Conservation (phyloP, 2,113 vertebrate genomes). For the Ceratotherium simum region DNA sequence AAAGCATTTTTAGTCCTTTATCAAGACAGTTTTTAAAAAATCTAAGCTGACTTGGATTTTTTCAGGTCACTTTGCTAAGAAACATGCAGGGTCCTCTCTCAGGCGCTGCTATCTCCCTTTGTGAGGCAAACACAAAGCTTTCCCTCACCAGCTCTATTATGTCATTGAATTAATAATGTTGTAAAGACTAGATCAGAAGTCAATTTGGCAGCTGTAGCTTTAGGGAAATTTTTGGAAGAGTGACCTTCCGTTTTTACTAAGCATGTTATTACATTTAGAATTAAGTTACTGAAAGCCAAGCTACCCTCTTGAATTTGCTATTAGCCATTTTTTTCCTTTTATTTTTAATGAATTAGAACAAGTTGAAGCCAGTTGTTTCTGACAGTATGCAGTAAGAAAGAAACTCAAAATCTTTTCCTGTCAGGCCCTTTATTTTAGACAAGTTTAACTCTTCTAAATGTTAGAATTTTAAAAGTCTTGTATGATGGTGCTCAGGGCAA, state of each 20-base stretch:
- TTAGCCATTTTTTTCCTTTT: conserved; percentile 66
- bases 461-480: conserved; percentile 14
- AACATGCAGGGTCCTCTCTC: background rate
- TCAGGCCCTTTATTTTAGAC: background rate
- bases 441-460: conserved; percentile 7
- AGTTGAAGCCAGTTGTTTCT: conserved; percentile 53
- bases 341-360: conserved; percentile 66
- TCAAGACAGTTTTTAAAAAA: background rate
- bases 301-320: conserved; percentile 58
- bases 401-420: background rate
- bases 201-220: conserved; percentile 74
- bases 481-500: no score
- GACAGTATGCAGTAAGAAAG: background rate
- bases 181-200: conserved; percentile 75
- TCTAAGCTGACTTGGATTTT: background rate
- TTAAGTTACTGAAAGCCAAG: conserved; percentile 64
- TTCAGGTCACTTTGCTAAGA: conserved; percentile 35
- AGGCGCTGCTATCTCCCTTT: background rate
- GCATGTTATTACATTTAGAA: conserved; percentile 76
- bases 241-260: conserved; percentile 80
- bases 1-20: conserved; percentile 24
- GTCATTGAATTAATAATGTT: conserved; percentile 73
- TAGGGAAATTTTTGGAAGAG: conserved; percentile 75
- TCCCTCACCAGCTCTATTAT: conserved; percentile 59
- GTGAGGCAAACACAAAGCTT: background rate